Percentiles rank a stretch among this genome's conserved stretches.
Evolutionary conservation across 2,797 vertebrate genomes (phyloP).

Genomic region (Serranus cabrilla): DNA sequence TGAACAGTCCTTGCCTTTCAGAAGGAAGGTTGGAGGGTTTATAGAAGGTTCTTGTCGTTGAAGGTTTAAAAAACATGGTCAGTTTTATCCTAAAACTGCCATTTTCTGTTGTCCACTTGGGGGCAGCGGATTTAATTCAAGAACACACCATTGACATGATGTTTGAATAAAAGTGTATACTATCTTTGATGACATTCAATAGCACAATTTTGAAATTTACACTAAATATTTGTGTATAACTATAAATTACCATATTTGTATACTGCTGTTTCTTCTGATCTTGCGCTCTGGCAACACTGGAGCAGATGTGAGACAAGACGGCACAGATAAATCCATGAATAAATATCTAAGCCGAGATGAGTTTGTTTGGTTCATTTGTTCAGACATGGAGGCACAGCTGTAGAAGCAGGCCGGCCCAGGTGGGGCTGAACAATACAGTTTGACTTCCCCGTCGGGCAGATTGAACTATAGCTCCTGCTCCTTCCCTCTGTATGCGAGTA

Average conservation of each 20-base stretch:
- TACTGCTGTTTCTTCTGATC: too few species aligned
- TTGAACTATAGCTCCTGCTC: conserved; percentile 21
- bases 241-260: too few species aligned
- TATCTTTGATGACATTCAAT: too few species aligned
- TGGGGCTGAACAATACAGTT: conserved; percentile 33
- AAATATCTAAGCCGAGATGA: conserved; percentile 23
- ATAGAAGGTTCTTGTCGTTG: background rate
- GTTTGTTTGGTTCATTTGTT: conserved; percentile 39
- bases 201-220: too few species aligned
- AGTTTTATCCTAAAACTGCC: background rate
- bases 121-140: background rate
- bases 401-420: conserved; percentile 28
- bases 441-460: conserved; percentile 37
- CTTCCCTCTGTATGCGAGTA: conserved; percentile 5
- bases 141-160: background rate
- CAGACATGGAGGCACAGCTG: conserved; percentile 36
- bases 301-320: too few species aligned
- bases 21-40: background rate
- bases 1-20: conserved; percentile 1
- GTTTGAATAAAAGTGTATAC: too few species aligned
- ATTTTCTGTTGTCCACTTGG: background rate
- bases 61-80: background rate
- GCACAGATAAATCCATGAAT: too few species aligned
- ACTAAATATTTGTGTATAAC: too few species aligned
- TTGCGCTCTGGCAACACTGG: too few species aligned